Conservation (phyloP, 2,888 invertebrate genomes). For the Nemapogon koenigi region DNA sequence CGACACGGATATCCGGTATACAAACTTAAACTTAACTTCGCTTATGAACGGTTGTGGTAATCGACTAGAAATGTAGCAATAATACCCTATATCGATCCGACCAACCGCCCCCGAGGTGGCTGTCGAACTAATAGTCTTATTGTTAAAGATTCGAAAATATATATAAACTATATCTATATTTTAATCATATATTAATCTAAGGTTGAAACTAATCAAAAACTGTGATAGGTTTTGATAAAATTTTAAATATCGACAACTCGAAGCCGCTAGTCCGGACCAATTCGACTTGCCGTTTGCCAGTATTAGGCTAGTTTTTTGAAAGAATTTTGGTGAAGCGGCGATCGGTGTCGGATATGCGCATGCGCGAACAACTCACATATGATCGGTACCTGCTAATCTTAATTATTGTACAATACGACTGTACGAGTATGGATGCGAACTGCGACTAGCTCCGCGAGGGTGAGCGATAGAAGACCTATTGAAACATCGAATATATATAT, state of each 20-base stretch:
- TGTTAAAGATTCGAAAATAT: conserved; percentile 60
- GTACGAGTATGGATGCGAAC: no score
- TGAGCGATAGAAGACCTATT: conserved; percentile 59
- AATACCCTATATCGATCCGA: conserved; percentile 39
- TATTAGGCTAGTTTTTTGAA: conserved; percentile 20
- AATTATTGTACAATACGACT: not conserved
- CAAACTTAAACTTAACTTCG: conserved; percentile 59
- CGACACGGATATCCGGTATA: conserved; percentile 35
- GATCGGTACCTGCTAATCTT: conserved; percentile 62
- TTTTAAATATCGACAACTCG: no score
- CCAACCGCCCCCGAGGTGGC: not conserved
- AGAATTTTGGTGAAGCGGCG: conserved; percentile 17
- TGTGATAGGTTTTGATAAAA: conserved; percentile 66
- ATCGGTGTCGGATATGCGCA: not conserved
- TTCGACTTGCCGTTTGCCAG: conserved; percentile 13
- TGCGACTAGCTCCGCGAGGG: no score
- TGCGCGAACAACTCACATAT: conserved; percentile 52
- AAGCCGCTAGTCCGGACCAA: conserved; percentile 14
- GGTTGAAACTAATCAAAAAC: conserved; percentile 64
- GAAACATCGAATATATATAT: conserved; percentile 49
- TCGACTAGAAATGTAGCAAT: conserved; percentile 61
- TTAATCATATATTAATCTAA: conserved; percentile 63
- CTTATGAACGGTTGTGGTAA: conserved; percentile 63
- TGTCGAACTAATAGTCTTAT: conserved; percentile 21
- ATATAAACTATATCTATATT: conserved; percentile 63